Conservation (phyloP, 1,140 invertebrate species). For the Oncopodura yosiiana region DNA sequence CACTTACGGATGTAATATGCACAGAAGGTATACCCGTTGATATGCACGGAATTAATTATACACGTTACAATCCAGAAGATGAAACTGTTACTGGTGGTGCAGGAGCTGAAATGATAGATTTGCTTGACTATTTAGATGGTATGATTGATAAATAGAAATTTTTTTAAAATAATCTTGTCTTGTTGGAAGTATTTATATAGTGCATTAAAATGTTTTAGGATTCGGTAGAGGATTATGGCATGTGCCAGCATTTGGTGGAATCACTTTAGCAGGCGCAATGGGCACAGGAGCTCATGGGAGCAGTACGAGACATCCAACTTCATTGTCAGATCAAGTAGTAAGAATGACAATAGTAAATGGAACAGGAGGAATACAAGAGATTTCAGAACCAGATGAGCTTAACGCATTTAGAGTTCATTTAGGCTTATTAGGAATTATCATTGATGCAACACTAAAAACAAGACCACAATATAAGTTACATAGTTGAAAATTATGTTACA, state of each 20-base stretch:
- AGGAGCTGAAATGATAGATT: neutral
- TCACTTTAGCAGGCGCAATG: constrained; percentile 24
- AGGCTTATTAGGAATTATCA: constrained; percentile 22
- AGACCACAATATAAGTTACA: constrained; percentile 23
- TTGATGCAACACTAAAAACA: constrained; percentile 19
- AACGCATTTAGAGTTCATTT: constrained; percentile 24
- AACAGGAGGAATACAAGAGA: constrained; percentile 2
- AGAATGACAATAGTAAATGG: constrained; percentile 17
- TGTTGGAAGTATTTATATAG: too few species aligned
- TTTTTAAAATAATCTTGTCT: too few species aligned
- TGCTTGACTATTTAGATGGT: constrained; percentile 2
- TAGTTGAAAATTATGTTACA: constrained; percentile 2
- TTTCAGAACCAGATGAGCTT: constrained; percentile 4
- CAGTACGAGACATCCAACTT: constrained; percentile 6
- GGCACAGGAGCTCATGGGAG: constrained; percentile 22
- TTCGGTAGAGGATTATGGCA: too few species aligned
- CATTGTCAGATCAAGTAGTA: constrained; percentile 23
- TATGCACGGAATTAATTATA: neutral
- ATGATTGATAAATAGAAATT: too few species aligned
- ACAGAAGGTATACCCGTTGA: constrained; percentile 17
- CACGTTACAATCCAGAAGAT: neutral
- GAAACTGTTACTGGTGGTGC: constrained; percentile 7
- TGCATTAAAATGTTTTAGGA: too few species aligned
- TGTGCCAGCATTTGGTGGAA: constrained; percentile 11
- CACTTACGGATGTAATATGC: constrained; percentile 16